Evolutionary conservation across 2,797 vertebrate genomes (phyloP).

Genomic region (Lepus oiostolus): DNA sequence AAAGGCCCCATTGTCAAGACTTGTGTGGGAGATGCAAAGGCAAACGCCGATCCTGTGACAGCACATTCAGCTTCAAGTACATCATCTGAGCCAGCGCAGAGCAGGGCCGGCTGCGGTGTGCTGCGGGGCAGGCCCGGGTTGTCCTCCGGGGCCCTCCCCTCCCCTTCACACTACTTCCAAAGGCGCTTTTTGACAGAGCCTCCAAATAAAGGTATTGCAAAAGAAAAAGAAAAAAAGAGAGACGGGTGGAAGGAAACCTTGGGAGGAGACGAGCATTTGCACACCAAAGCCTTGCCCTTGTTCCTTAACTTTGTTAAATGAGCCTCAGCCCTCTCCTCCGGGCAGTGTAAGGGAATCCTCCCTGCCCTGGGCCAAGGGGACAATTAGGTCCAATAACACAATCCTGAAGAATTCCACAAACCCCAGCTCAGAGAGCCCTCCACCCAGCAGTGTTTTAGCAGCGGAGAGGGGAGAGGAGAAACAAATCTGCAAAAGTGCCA

Average conservation of each 20-base stretch:
- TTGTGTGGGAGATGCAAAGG: conserved; percentile 98
- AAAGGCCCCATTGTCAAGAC: conserved; percentile 97
- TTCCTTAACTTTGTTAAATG: too few species aligned
- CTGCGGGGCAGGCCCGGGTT: neutral
- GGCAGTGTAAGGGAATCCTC: too few species aligned
- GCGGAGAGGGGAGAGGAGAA: too few species aligned
- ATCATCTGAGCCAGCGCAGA: conserved; percentile 91
- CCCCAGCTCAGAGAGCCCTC: too few species aligned
- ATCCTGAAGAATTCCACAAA: too few species aligned
- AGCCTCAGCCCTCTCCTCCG: too few species aligned
- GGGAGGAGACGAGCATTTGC: neutral
- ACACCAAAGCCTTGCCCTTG: conserved; percentile 58
- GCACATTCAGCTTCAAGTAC: conserved; percentile 99
- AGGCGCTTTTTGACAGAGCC: conserved; percentile 68
- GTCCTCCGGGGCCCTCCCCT: neutral
- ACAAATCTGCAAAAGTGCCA: too few species aligned
- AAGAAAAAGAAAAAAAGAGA: conserved; percentile 88
- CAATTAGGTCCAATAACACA: too few species aligned
- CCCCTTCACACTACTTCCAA: conserved; percentile 75
- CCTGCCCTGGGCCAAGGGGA: too few species aligned
- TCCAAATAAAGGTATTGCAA: conserved; percentile 82
- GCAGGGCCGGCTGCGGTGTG: neutral
- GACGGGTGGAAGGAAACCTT: too few species aligned
- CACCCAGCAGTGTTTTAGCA: too few species aligned
- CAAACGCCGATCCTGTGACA: conserved; percentile 97